A percentile compares a stretch with the other conserved stretches of the same genome.
These are phyloP conservation scores for Raja brachyura DNA, from an alignment of 2,113 vertebrate species.

Conservation along the genomic window DNA sequence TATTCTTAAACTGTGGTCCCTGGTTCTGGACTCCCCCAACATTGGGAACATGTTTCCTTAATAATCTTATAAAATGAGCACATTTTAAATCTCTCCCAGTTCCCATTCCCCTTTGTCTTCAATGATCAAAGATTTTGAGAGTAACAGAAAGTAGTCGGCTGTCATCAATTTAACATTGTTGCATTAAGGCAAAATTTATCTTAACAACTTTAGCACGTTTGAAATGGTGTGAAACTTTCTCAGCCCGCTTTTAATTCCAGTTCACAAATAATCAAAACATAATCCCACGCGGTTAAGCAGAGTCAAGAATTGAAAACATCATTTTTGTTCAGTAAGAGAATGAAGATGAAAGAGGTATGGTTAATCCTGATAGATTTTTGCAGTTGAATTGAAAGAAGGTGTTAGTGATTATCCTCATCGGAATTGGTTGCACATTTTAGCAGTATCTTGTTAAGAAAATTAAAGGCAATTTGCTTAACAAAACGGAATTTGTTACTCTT, in stretches of 20 bases:
- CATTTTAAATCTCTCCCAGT: neutral
- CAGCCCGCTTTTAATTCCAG: neutral
- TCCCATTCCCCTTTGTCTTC: neutral
- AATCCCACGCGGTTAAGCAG: neutral
- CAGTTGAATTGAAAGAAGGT: constrained; percentile 21
- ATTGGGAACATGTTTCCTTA: no score
- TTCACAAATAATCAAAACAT: neutral
- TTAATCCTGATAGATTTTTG: constrained; percentile 30
- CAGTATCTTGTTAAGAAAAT: neutral
- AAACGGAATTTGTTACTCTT: neutral
- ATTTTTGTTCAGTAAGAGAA: neutral
- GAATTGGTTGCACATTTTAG: neutral
- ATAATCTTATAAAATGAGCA: neutral
- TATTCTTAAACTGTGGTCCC: no score
- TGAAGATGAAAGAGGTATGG: constrained; percentile 29
- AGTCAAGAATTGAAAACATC: neutral
- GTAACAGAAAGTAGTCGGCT: neutral
- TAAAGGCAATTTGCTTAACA: neutral
- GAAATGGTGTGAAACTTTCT: neutral
- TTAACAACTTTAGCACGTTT: neutral
- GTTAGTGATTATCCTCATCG: neutral
- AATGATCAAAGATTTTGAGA: neutral
- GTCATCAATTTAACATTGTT: neutral
- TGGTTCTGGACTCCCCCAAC: no score
- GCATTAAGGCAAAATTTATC: neutral